Conservation (phyloP, 2,888 invertebrate genomes). For the Cataglyphis rosenhaueri region DNA sequence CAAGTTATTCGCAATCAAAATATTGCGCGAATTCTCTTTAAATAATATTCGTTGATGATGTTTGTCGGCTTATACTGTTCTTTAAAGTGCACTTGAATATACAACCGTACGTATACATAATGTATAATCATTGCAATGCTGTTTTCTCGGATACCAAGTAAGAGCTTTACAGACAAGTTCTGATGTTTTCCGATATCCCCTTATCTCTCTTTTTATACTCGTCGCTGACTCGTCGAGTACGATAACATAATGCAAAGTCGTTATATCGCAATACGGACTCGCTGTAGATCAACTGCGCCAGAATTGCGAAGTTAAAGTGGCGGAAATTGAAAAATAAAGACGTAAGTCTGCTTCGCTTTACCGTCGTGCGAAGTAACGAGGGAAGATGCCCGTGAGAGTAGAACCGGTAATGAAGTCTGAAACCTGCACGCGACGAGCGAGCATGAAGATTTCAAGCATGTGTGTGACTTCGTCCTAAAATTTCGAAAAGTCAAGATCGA, state of each 20-base stretch:
- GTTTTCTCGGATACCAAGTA: background rate
- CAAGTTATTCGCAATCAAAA: slow-evolving; percentile 29
- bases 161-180: slow-evolving; percentile 9
- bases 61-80: slow-evolving; percentile 14
- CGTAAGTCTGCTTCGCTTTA: slow-evolving; percentile 4
- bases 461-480: slow-evolving; percentile 24
- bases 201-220: slow-evolving; percentile 9
- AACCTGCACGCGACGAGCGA: slow-evolving; percentile 13
- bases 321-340: slow-evolving; percentile 45
- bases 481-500: slow-evolving; percentile 34
- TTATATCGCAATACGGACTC: slow-evolving; percentile 12
- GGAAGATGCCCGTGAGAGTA: slow-evolving; percentile 12
- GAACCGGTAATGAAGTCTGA: slow-evolving; percentile 50
- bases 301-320: slow-evolving; percentile 43
- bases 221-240: background rate
- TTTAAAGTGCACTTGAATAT: slow-evolving; percentile 19
- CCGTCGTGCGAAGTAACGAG: slow-evolving; percentile 25
- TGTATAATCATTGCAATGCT: slow-evolving; percentile 8
- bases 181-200: slow-evolving; percentile 18
- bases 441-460: background rate
- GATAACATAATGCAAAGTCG: slow-evolving; percentile 29
- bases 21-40: background rate
- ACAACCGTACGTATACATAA: background rate
- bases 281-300: slow-evolving; percentile 17
- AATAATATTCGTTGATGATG: slow-evolving; percentile 18